Evolutionary conservation across 1,140 invertebrate species (phyloP), one percentile per base, ranked within the genome.

Genomic region (Zaprionus kolodkinae): DNA sequence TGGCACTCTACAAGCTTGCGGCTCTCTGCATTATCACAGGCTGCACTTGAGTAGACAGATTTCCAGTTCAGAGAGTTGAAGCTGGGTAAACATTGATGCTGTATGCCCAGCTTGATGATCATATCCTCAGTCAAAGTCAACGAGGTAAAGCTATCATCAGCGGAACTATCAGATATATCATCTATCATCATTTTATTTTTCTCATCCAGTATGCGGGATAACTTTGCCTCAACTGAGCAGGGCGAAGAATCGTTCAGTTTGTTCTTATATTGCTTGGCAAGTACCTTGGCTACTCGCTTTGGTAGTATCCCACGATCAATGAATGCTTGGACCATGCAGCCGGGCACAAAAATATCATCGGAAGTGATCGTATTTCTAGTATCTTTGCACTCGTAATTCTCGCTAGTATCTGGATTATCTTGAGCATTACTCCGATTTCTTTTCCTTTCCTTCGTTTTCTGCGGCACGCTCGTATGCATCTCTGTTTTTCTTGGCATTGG

Each of bases 81-180:
- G 13, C 27, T 21, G 0, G 38, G 3, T 9, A 11, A 33, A 2
- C 15, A 61, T 1, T 3, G 59, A 61, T 21, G 56, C 10, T 25
- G 35, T 40, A 50, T 59, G 12, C 17, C 38, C 21, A 59, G 6
- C 3, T 21, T 59, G 33, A 38, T 6, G 2, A 59, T 17, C 15
- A 17, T 12, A 3, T 10, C 15, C 21, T 59, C 56, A 43, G 21
- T 13, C 2, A 13, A 3, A 11, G 6, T 43, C 36, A 59, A 13
- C 0, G 21, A 21, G 1, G 17, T 12, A 5, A 0, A 5, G 4
- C 11, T 5, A 12, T 0, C 5, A 10, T 48, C 4, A 5, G 0
- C 5, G 1, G 9, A 11, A 6, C 9, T 50, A 11, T 21, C 6
- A 17, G 0, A 45, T 2, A 9, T 25, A 7, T 25, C 27, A 0